A percentile compares a stretch with the other conserved stretches of the same genome.
Evolutionary conservation across 1,140 invertebrate genomes (phyloP).

Genomic region (Parapsyche elsis): DNA sequence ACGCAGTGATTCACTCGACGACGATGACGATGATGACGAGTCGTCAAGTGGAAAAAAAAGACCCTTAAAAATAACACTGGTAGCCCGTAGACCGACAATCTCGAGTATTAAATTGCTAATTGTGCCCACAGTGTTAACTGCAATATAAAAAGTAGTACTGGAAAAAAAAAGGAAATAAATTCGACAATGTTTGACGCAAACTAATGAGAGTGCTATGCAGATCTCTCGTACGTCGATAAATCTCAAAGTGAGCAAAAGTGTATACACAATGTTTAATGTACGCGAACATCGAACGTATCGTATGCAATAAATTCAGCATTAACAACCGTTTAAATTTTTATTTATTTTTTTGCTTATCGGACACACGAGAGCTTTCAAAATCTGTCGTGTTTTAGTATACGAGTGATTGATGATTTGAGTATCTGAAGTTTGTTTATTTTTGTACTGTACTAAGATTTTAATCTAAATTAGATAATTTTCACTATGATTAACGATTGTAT

Average conservation of each 20-base stretch:
- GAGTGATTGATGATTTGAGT: slow-evolving; percentile 21
- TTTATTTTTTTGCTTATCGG: background rate
- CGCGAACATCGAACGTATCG: background rate
- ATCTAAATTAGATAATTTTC: slow-evolving; percentile 17
- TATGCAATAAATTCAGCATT: slow-evolving; percentile 15
- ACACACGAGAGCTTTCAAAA: background rate
- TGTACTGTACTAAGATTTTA: background rate
- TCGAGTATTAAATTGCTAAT: no score
- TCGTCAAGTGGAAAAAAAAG: no score
- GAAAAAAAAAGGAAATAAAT: no score
- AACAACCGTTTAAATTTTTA: slow-evolving; percentile 27
- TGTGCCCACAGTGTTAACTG: no score
- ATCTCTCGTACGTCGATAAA: slow-evolving; percentile 9
- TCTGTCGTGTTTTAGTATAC: background rate
- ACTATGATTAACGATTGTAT: background rate
- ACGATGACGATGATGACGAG: background rate
- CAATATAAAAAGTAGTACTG: no score
- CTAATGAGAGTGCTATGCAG: background rate
- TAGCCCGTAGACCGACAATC: no score
- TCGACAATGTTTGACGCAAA: background rate
- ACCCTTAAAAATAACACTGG: no score
- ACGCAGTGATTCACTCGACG: background rate
- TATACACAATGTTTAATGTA: background rate
- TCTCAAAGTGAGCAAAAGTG: background rate
- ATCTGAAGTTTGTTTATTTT: background rate